Percentiles rank a stretch among this genome's conserved stretches.
phyloP scores from a whole-genome alignment of 53 echinoderm and acorn worm species.

The Apostichopus leukothele region DNA sequence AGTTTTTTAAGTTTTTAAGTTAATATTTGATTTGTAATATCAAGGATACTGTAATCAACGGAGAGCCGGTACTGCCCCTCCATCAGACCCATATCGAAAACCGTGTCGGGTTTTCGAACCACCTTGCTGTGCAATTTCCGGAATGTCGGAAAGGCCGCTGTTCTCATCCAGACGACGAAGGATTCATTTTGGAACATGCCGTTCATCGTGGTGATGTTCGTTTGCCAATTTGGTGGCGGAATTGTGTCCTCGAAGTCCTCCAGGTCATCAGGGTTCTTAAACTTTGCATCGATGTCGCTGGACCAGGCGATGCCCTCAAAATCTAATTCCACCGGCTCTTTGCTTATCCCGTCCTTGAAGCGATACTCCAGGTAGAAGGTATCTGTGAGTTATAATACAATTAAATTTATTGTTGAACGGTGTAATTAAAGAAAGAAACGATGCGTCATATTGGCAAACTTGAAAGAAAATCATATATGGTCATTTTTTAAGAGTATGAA shows the following conservation, averaged over 20 bases:
- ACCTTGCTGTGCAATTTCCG: constrained; percentile 85
- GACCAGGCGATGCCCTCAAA: constrained; percentile 76
- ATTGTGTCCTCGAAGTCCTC: constrained; percentile 71
- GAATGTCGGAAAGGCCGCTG: constrained; percentile 96
- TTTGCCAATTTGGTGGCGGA: constrained; percentile 89
- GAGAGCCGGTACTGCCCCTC: constrained; percentile 67
- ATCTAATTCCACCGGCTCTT: constrained; percentile 47
- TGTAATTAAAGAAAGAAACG: no score
- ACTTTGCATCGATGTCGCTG: constrained; percentile 72
- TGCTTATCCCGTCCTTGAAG: constrained; percentile 39
- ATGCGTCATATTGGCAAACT: no score
- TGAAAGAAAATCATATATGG: no score
- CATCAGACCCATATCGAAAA: constrained; percentile 71
- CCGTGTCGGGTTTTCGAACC: constrained; percentile 25
- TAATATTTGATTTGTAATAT: no score
- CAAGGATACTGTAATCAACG: constrained; percentile 98
- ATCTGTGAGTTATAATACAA: constrained; percentile 50
- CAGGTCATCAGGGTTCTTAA: constrained; percentile 61
- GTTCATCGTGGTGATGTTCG: constrained; percentile 55
- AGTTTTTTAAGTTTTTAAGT: no score
- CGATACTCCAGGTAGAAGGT: constrained; percentile 64
- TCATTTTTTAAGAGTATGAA: no score
- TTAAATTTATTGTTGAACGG: no score
- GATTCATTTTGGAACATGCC: constrained; percentile 76
- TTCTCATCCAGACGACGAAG: constrained; percentile 98